Evolutionary conservation across 2,888 invertebrate genomes (phyloP).

Genomic region (Papilio demoleus): DNA sequence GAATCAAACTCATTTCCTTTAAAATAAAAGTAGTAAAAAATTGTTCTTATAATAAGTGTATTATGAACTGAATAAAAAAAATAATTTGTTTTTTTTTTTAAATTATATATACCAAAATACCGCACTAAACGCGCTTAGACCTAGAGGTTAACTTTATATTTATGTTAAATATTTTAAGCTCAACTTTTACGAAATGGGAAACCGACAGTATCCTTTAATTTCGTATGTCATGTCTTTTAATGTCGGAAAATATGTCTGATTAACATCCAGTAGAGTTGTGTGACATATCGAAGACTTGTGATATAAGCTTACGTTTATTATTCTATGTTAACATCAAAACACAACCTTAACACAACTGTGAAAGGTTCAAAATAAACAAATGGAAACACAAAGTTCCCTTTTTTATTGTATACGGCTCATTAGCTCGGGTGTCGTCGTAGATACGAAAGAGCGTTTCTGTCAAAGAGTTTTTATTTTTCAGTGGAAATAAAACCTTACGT

Average conservation of each 20-base stretch:
- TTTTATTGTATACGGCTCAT: conserved; percentile 66
- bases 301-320: conserved; percentile 41
- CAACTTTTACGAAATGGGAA: too few species aligned
- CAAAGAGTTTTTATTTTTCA: conserved; percentile 54
- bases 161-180: too few species aligned
- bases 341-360: conserved; percentile 47
- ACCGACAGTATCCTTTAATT: too few species aligned
- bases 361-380: conserved; percentile 49
- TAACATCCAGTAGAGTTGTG: background rate
- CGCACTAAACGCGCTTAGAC: too few species aligned
- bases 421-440: conserved; percentile 54
- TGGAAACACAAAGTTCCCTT: conserved; percentile 54
- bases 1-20: too few species aligned
- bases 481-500: conserved; percentile 25
- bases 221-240: too few species aligned
- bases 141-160: too few species aligned
- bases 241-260: background rate
- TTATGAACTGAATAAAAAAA: too few species aligned
- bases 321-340: conserved; percentile 44
- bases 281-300: conserved; percentile 37
- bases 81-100: too few species aligned
- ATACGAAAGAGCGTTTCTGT: conserved; percentile 58
- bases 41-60: too few species aligned
- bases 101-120: too few species aligned
- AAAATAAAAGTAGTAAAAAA: too few species aligned